phyloP scores from a whole-genome alignment of 2,888 invertebrate genomes.

The Galeruca laticollis region DNA sequence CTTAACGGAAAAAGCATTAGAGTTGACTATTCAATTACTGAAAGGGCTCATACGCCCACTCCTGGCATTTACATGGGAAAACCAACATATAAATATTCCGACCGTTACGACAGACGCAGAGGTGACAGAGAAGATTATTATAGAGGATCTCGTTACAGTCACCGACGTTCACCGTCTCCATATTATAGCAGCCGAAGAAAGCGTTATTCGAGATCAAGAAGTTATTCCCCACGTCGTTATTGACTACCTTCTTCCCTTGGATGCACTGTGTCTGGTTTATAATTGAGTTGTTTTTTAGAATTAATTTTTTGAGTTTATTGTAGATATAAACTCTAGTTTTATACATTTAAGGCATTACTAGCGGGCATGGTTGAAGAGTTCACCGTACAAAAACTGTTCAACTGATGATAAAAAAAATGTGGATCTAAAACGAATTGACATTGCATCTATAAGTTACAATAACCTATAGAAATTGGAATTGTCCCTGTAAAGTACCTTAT shows the following conservation, averaged over 20 bases:
- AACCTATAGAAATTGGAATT: no score
- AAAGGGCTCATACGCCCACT: constrained; percentile 96
- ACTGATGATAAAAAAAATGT: no score
- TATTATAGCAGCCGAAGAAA: constrained; percentile 56
- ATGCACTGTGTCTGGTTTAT: constrained; percentile 50
- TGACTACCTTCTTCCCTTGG: constrained; percentile 52
- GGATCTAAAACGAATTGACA: no score
- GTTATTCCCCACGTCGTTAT: constrained; percentile 62
- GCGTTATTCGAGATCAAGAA: constrained; percentile 59
- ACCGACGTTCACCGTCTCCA: constrained; percentile 58
- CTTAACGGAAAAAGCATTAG: constrained; percentile 93
- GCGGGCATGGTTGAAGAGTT: background rate
- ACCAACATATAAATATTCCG: constrained; percentile 74
- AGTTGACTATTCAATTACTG: constrained; percentile 96
- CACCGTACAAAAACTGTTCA: background rate
- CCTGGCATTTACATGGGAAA: constrained; percentile 98
- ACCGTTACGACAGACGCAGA: constrained; percentile 56
- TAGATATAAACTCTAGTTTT: constrained; percentile 43
- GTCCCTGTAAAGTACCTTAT: no score
- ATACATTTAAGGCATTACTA: constrained; percentile 35
- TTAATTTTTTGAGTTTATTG: constrained; percentile 45
- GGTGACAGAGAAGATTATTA: constrained; percentile 59
- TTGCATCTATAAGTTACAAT: no score
- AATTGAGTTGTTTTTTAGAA: constrained; percentile 46
- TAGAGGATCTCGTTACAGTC: constrained; percentile 53